Evolutionary conservation across 2,113 vertebrate genomes (phyloP), one percentile per base, ranked within the genome.

Genomic region (Lathamus discolor): DNA sequence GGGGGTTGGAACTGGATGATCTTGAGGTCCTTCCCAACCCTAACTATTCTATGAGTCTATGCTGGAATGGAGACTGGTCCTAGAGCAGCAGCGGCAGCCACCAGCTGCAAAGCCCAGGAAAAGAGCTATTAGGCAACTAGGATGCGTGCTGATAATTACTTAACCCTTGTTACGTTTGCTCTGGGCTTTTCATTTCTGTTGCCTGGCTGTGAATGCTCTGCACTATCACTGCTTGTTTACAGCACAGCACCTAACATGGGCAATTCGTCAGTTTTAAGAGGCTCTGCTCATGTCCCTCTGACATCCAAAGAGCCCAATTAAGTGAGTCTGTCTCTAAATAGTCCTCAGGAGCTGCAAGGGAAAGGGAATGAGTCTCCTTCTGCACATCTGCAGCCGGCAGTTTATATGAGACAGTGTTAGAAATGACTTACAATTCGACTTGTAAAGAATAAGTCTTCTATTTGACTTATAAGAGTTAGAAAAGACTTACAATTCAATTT

Each of bases 201-300:
- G 93, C 82, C 83, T 54, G 67, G 75, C 35, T 8, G 92, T 88
- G 95, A 89, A 89, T 93, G 90, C 93, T 87, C 81, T 63, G 83
- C 37, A 13, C 83, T 89, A 74, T 89, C 77, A 20, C 59, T 59
- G 74, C 77, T 84, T 95, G 80, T 94, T 95, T 97, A 95, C 76
- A 90, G 85, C 33, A 59, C 68, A n/a, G 83, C 79, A 62, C 79
- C 87, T 84, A 84, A 46, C 18, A 54, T 23, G 44, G 27, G 66
- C 86, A 88, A 96, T 97, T 88, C 93, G 93, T 97, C 96, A 95
- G 51, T 18, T 77, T 63, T 93, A 86, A 92, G 48, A 86, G 91
- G 55, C 43, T 82, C 68, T 67, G 81, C 83, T 95, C 67, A 91
- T 67, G 72, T 63, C 55, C 39, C 57, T 86, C 82, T 83, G 89